A percentile compares a stretch with the other conserved stretches of the same genome.
Evolutionary conservation across 2,888 invertebrate species (phyloP).

Genomic region (Dryobotodes eremita): DNA sequence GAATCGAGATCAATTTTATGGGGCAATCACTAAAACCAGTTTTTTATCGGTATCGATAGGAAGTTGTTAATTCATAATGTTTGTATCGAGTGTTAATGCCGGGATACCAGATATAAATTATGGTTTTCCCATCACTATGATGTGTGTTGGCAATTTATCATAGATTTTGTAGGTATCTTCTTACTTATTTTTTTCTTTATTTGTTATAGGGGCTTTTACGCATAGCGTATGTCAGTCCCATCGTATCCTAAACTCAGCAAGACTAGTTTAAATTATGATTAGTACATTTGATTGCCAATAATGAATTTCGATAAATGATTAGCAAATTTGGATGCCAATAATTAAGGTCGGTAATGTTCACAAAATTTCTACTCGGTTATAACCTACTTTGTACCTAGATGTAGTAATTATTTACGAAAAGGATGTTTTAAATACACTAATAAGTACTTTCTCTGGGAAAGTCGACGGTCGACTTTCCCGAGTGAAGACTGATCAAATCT

Average conservation of each 20-base stretch:
- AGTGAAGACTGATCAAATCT: background rate
- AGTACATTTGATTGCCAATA: background rate
- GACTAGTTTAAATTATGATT: constrained; percentile 1
- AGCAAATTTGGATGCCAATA: background rate
- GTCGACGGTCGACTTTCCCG: background rate
- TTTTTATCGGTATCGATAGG: constrained; percentile 58
- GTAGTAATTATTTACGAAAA: constrained; percentile 1
- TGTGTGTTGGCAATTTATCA: constrained; percentile 3
- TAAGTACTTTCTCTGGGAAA: background rate
- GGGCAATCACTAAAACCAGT: constrained; percentile 57
- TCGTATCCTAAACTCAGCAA: too few species aligned
- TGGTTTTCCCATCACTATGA: constrained; percentile 49
- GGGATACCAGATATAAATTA: constrained; percentile 33
- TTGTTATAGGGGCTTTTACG: too few species aligned
- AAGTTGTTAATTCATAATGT: constrained; percentile 57
- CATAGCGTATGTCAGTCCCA: too few species aligned
- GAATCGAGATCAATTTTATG: constrained; percentile 61
- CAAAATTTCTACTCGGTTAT: background rate
- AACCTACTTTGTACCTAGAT: background rate
- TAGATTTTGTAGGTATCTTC: too few species aligned
- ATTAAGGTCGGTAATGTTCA: too few species aligned
- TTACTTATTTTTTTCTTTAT: too few species aligned
- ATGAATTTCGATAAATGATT: too few species aligned
- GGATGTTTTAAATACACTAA: background rate
- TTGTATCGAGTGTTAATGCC: constrained; percentile 33